A percentile compares a stretch with the other conserved stretches of the same genome.
Evolutionary conservation across 2,888 invertebrate genomes (phyloP).

Genomic region (Drosophila tanythrix): DNA sequence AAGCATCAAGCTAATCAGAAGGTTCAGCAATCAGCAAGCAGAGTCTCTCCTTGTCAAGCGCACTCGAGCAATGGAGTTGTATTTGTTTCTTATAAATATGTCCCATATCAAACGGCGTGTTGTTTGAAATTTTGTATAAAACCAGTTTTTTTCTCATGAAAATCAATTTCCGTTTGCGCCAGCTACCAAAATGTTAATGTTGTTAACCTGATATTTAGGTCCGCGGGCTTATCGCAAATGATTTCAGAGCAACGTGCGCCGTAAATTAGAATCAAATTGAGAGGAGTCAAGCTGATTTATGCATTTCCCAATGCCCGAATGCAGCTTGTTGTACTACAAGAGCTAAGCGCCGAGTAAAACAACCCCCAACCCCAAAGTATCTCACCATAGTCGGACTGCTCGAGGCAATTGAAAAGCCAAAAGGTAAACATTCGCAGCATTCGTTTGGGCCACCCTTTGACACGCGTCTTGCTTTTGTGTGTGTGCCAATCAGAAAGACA

Average conservation of each 20-base stretch:
- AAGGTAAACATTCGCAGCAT: slow-evolving; percentile 70
- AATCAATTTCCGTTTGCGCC: slow-evolving; percentile 58
- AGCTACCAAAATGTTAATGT: slow-evolving; percentile 15
- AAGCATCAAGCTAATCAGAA: neutral
- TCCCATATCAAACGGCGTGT: neutral
- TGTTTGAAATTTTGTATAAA: slow-evolving; percentile 5
- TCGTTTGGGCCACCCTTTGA: slow-evolving; percentile 57
- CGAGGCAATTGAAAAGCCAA: slow-evolving; percentile 59
- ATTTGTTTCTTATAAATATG: neutral
- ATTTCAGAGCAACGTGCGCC: slow-evolving; percentile 45
- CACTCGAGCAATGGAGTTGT: neutral
- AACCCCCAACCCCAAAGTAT: slow-evolving; percentile 13
- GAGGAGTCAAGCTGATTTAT: slow-evolving; percentile 75
- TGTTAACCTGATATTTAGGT: slow-evolving; percentile 73
- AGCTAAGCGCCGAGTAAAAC: slow-evolving; percentile 40
- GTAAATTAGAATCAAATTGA: slow-evolving; percentile 77
- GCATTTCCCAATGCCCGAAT: slow-evolving; percentile 57
- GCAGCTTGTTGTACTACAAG: slow-evolving; percentile 44
- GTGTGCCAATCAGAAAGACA: slow-evolving; percentile 55
- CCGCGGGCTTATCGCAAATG: slow-evolving; percentile 55
- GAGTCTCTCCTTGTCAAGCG: too few relatives aligned
- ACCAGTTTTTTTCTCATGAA: slow-evolving; percentile 60
- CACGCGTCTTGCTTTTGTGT: slow-evolving; percentile 57
- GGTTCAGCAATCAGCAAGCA: neutral
- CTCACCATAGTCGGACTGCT: slow-evolving; percentile 16